phyloP scores from a whole-genome alignment of 2,888 invertebrate genomes.

The Cremastinae sp. region DNA sequence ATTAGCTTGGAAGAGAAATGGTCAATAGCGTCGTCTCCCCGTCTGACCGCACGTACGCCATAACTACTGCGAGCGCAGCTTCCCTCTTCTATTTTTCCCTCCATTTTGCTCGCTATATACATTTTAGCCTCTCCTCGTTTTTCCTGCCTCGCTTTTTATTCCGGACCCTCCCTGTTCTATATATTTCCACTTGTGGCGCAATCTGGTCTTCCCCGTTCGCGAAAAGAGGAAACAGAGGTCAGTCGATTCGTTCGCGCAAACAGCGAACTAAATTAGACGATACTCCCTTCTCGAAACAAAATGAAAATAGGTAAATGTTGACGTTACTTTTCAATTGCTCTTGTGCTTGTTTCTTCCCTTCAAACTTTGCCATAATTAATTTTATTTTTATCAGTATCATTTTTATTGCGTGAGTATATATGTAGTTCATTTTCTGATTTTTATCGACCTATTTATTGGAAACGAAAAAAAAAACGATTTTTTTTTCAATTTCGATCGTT shows the following conservation, averaged over 20 bases:
- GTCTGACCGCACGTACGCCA: conserved; percentile 59
- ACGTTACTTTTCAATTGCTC: too few relatives aligned
- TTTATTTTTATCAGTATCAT: too few relatives aligned
- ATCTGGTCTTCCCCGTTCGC: conserved; percentile 34
- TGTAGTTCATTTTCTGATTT: too few relatives aligned
- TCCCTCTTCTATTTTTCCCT: conserved; percentile 23
- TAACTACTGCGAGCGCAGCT: conserved; percentile 51
- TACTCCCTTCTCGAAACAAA: conserved; percentile 4
- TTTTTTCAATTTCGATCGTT: too few relatives aligned
- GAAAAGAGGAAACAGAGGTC: conserved; percentile 1
- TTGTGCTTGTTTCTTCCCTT: too few relatives aligned
- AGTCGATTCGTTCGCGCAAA: conserved; percentile 37
- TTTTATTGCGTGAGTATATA: too few relatives aligned
- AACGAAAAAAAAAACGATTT: too few relatives aligned
- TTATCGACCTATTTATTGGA: too few relatives aligned
- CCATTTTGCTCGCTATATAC: not conserved
- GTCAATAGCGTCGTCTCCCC: conserved; percentile 52
- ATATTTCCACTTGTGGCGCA: conserved; percentile 57
- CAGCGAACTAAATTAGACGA: conserved; percentile 35
- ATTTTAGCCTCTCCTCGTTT: conserved; percentile 14
- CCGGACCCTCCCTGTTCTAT: not conserved
- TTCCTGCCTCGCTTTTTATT: not conserved
- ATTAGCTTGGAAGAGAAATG: conserved; percentile 54
- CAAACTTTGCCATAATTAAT: too few relatives aligned
- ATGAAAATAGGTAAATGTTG: conserved; percentile 18